Percentiles rank a stretch among this genome's conserved stretches.
Evolutionary conservation across 2,888 invertebrate species (phyloP).

Genomic region (Chymomyza caudatula): DNA sequence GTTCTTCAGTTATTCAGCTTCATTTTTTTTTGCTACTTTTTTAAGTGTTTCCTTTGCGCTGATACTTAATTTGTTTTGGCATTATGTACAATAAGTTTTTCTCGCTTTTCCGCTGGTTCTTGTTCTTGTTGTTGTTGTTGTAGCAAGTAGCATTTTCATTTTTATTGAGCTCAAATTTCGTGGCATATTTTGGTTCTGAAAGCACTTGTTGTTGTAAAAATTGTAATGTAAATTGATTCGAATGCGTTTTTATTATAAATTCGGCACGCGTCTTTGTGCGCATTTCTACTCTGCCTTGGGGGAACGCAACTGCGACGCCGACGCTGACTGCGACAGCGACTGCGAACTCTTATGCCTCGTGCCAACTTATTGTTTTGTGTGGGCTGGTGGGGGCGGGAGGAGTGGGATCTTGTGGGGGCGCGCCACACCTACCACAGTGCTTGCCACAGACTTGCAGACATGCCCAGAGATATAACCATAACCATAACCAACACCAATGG

Average conservation of each 20-base stretch:
- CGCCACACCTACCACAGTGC: neutral
- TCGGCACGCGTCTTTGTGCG: slow-evolving; percentile 75
- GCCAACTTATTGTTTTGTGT: slow-evolving; percentile 40
- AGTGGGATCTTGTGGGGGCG: too few relatives aligned
- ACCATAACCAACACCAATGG: slow-evolving; percentile 10
- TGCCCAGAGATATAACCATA: slow-evolving; percentile 1
- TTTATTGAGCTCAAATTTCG: slow-evolving; percentile 58
- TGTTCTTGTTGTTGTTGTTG: neutral
- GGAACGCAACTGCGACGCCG: neutral
- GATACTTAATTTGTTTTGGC: neutral
- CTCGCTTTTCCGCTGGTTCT: neutral
- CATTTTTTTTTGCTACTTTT: too few relatives aligned
- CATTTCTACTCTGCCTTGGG: slow-evolving; percentile 46
- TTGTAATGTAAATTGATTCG: slow-evolving; percentile 57
- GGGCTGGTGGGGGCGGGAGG: too few relatives aligned
- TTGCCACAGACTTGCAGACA: neutral
- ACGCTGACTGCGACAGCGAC: slow-evolving; percentile 3
- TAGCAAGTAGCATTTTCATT: slow-evolving; percentile 32
- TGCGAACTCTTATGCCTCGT: slow-evolving; percentile 11
- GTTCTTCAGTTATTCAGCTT: too few relatives aligned
- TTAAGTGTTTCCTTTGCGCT: neutral
- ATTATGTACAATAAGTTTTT: neutral
- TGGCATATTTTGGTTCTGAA: slow-evolving; percentile 35
- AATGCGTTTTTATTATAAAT: slow-evolving; percentile 70
- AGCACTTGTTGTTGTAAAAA: slow-evolving; percentile 38